phyloP scores from a whole-genome alignment of 2,888 invertebrate genomes.

The Ichneumoninae sp. region DNA sequence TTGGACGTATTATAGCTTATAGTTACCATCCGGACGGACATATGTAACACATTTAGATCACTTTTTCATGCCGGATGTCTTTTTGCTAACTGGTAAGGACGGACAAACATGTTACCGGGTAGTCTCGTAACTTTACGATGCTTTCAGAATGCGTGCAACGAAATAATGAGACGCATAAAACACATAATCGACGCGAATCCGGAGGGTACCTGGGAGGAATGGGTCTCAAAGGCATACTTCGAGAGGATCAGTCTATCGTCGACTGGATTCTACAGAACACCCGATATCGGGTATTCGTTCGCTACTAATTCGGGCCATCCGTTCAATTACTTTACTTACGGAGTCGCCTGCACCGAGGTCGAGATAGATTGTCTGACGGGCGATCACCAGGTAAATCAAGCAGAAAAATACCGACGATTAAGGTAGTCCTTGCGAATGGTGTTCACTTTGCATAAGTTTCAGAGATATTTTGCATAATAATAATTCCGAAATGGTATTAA shows the following conservation, averaged over 20 bases:
- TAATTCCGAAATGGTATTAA: too few species aligned
- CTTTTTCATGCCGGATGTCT: too few species aligned
- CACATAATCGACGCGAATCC: conserved; percentile 92
- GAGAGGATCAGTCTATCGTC: conserved; percentile 92
- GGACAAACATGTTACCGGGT: background rate
- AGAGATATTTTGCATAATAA: too few species aligned
- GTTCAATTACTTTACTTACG: conserved; percentile 95
- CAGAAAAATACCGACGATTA: background rate
- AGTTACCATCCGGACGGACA: background rate
- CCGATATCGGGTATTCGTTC: conserved; percentile 90
- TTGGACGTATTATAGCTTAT: too few species aligned
- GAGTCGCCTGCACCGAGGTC: conserved; percentile 94
- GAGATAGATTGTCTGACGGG: conserved; percentile 98
- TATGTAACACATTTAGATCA: background rate
- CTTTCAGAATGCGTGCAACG: conserved; percentile 91
- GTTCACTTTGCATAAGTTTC: too few species aligned
- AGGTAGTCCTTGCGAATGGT: too few species aligned
- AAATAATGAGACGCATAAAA: conserved; percentile 89
- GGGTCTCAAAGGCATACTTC: conserved; percentile 92
- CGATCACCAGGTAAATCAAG: conserved; percentile 90
- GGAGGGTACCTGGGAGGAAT: conserved; percentile 92
- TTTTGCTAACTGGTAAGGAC: too few species aligned
- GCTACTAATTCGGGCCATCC: conserved; percentile 89
- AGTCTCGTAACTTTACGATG: background rate
- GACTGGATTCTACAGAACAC: conserved; percentile 93